Conservation (phyloP, 2,888 invertebrate species). For the Cinara cedri region DNA sequence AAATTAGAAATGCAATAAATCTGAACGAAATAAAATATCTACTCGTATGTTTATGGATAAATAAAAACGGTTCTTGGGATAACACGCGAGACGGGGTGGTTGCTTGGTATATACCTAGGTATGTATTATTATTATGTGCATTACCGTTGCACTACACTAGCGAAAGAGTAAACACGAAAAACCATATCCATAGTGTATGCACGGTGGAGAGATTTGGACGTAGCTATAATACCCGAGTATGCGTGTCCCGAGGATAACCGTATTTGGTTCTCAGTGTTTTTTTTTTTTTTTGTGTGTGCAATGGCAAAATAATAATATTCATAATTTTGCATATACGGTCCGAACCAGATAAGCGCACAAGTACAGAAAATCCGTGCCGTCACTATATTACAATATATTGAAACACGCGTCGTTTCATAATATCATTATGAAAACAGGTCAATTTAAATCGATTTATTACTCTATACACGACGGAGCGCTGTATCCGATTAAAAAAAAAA, state of each 20-base stretch:
- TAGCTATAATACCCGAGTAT: background rate
- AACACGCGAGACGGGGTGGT: no score
- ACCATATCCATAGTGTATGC: background rate
- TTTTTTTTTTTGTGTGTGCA: background rate
- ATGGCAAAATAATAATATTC: background rate
- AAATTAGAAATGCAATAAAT: no score
- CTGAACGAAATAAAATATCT: no score
- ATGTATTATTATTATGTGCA: no score
- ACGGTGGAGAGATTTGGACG: background rate
- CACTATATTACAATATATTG: background rate
- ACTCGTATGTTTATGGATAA: no score
- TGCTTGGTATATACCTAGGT: no score
- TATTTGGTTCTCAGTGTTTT: background rate
- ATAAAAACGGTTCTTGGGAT: no score
- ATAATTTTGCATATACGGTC: conserved; percentile 12
- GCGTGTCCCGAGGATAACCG: background rate
- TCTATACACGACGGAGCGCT: background rate
- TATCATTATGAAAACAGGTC: background rate
- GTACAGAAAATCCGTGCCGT: background rate
- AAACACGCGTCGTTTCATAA: background rate
- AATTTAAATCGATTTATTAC: conserved; percentile 1
- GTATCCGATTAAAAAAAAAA: background rate
- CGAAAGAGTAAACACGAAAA: no score
- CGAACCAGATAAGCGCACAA: background rate
- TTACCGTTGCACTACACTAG: background rate